Evolutionary conservation across 2,797 vertebrate species (phyloP), one percentile per base, ranked within the genome.

Genomic region (Valencia hispanica): DNA sequence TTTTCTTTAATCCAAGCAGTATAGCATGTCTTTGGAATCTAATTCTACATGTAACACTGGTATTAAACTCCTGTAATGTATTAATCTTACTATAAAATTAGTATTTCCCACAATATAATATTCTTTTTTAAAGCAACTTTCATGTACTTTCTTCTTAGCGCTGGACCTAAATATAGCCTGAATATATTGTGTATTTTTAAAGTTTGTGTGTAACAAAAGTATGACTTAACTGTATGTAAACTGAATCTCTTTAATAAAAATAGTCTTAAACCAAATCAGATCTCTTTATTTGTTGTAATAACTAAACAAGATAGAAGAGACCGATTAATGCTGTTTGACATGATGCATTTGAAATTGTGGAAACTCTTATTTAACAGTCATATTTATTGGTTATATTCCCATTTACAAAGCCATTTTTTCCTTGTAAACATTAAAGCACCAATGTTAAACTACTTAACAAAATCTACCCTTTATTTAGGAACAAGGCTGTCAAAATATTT

Each of bases 181-280:
- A 27, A 63, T 77, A 30, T 73, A 39, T 10, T 20, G 47, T 73
- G 75, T 87, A 12, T 74, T 83, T 70, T 57, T 74, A 72, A 83
- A 8, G 1, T 76, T 78, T 53, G 27, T 65, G 17, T 79, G 50
- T 65, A 75, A 72, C 74, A 5, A 1, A 53, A 80, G 32, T 74
- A 39, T 74, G 85, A 71, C 6, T 0, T 5, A 11, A 68, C 55
- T 59, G 27, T 81, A 39, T 86, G 83, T 88, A 79, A 86, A 84
- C 68, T 59, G 0, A 72, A 41, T 79, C 78, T 86, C 72, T 80
- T n/a, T 53, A 92, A 92, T 93, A 59, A 93, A 93, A n/a, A 92
- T 78, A 84, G 73, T 90, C 76, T 61, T 65, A 77, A 83, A 72
- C 47, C 14, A 1, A 70, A 47, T 9, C 9, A 1, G 57, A 47